phyloP scores from a whole-genome alignment of 1,140 invertebrate species.

The Paraescarpia echinospica region DNA sequence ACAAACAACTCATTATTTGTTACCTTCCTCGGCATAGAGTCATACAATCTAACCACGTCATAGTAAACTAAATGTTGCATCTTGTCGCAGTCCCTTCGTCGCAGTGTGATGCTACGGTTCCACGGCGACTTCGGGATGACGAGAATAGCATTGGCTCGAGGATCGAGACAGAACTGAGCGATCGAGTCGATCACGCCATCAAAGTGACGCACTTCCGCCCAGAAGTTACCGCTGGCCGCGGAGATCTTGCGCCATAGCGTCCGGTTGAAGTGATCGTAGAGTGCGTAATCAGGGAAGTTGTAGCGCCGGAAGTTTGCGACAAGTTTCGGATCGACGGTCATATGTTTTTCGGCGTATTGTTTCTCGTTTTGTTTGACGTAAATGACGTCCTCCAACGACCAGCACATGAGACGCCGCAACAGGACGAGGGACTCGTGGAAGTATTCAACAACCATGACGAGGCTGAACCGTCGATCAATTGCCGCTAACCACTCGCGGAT shows the following conservation, averaged over 20 bases:
- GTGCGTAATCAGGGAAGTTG: not conserved
- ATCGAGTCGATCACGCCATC: not conserved
- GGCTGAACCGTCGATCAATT: not conserved
- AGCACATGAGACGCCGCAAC: conserved; percentile 59
- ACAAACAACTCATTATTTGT: no score
- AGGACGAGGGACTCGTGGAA: conserved; percentile 64
- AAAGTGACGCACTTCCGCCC: conserved; percentile 21
- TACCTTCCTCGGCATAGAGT: no score
- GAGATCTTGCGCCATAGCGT: conserved; percentile 18
- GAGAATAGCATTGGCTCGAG: no score
- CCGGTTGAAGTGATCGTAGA: conserved; percentile 26
- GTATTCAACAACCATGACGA: conserved; percentile 62
- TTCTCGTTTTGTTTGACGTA: conserved; percentile 30
- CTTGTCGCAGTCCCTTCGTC: no score
- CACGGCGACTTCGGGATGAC: no score
- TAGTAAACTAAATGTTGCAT: no score
- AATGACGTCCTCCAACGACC: conserved; percentile 59
- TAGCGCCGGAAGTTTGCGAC: not conserved
- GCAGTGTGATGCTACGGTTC: no score
- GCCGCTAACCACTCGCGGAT: not conserved
- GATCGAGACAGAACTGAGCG: not conserved
- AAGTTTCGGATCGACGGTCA: not conserved
- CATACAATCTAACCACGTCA: no score
- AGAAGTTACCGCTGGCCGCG: not conserved
- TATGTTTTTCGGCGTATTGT: not conserved